Evolutionary conservation across 2,797 vertebrate species (phyloP).

Genomic region (Thalassophryne amazonica): DNA sequence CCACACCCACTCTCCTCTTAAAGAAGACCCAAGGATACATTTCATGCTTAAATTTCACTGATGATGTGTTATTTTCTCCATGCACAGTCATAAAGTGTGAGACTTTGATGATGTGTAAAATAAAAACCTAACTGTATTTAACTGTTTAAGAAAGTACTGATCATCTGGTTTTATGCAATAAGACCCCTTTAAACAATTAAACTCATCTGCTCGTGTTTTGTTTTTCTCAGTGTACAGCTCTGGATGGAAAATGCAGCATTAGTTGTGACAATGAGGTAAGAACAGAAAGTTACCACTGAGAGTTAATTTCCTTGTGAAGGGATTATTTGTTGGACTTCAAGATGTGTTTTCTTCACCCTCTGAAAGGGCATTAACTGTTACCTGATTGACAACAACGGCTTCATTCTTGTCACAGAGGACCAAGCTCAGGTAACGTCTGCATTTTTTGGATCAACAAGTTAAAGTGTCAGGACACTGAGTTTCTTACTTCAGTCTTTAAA

Average conservation of each 20-base stretch:
- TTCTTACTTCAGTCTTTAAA: too few relatives aligned
- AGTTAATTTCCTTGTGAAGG: not conserved
- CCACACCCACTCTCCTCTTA: too few relatives aligned
- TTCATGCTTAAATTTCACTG: too few relatives aligned
- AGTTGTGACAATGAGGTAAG: conserved; percentile 95
- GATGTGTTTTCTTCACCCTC: not conserved
- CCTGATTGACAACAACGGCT: conserved; percentile 98
- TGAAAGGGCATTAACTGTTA: conserved; percentile 94
- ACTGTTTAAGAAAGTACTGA: not conserved
- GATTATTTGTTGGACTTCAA: not conserved
- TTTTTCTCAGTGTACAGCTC: conserved; percentile 89
- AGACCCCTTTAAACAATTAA: not conserved
- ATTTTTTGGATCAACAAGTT: not conserved
- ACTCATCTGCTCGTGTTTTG: conserved; percentile 7
- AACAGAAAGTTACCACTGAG: not conserved
- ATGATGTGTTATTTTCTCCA: too few relatives aligned
- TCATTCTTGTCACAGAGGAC: conserved; percentile 96
- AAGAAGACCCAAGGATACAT: too few relatives aligned
- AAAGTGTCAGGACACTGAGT: too few relatives aligned
- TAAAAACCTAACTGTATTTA: too few relatives aligned
- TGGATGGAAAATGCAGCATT: conserved; percentile 93
- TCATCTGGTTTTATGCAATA: not conserved
- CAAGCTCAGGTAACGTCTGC: conserved; percentile 82
- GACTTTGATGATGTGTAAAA: too few relatives aligned
- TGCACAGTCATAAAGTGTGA: too few relatives aligned